These are phyloP conservation scores for Paragorgia papillata DNA, from an alignment of 92 coral and sea anemone genomes.

Conservation along the genomic window DNA sequence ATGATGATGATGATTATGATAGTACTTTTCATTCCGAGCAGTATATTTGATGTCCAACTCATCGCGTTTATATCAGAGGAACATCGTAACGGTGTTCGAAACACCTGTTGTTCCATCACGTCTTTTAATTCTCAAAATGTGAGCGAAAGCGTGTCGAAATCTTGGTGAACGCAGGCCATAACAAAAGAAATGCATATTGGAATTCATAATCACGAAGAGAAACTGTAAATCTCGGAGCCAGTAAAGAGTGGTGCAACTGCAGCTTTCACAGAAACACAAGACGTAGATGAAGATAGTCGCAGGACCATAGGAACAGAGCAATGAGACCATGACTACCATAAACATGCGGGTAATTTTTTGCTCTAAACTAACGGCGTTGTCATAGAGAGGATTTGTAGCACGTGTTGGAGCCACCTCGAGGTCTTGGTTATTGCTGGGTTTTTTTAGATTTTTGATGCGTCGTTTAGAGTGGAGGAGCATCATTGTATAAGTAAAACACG, in stretches of 20 bases:
- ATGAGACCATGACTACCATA: slow-evolving; percentile 74
- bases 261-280: slow-evolving; percentile 73
- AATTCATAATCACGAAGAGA: slow-evolving; percentile 78
- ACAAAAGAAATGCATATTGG: slow-evolving; percentile 89
- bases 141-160: slow-evolving; percentile 18
- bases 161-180: slow-evolving; percentile 58
- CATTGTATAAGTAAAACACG: slow-evolving; percentile 21
- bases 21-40: too few species aligned
- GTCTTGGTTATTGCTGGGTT: slow-evolving; percentile 48
- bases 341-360: slow-evolving; percentile 85
- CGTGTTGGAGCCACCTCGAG: not conserved
- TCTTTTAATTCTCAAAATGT: slow-evolving; percentile 2
- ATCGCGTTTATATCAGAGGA: too few species aligned
- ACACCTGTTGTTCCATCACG: too few species aligned
- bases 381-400: not conserved
- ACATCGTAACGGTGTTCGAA: too few species aligned
- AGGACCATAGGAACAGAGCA: slow-evolving; percentile 75
- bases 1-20: too few species aligned
- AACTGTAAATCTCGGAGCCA: slow-evolving; percentile 92
- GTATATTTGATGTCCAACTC: too few species aligned
- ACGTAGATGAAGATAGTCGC: slow-evolving; percentile 76
- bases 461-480: slow-evolving; percentile 10
- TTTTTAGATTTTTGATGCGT: not conserved
- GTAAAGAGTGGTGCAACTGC: slow-evolving; percentile 70
- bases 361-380: slow-evolving; percentile 52